phyloP scores from a whole-genome alignment of 2,113 vertebrate species.

The Poeciliopsis occidentalis region DNA sequence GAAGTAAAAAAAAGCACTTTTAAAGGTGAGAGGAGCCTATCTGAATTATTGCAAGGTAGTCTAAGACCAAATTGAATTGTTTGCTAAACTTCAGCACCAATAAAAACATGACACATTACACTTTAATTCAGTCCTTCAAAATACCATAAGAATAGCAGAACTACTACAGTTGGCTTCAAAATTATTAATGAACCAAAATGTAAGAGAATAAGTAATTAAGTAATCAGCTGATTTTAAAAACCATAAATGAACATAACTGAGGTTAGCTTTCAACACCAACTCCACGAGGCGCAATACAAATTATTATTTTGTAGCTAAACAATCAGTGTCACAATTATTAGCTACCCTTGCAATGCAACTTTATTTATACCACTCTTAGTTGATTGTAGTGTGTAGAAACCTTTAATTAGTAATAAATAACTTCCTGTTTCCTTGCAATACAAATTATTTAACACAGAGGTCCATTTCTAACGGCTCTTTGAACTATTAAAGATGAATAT shows the following conservation, averaged over 20 bases:
- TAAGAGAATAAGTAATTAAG: not conserved
- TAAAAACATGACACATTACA: not conserved
- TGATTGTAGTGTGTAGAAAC: not conserved
- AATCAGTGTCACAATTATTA: no score
- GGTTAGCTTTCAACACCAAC: no score
- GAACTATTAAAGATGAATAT: no score
- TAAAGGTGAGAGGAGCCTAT: slow-evolving; percentile 51
- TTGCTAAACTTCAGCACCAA: no score
- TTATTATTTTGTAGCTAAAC: no score
- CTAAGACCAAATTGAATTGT: not conserved
- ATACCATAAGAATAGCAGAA: not conserved
- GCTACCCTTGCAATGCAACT: no score
- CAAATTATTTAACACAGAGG: not conserved
- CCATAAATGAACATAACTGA: not conserved
- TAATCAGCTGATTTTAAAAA: not conserved
- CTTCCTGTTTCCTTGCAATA: not conserved
- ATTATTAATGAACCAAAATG: not conserved
- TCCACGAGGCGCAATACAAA: no score
- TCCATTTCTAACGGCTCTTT: no score
- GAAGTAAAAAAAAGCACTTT: slow-evolving; percentile 29
- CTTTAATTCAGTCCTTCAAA: not conserved
- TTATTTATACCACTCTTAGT: not conserved
- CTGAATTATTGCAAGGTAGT: slow-evolving; percentile 33
- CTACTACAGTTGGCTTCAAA: not conserved
- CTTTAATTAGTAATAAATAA: not conserved